A percentile compares a stretch with the other conserved stretches of the same genome.
These are phyloP conservation scores for Neodon shergylaensis DNA, from an alignment of 2,113 vertebrate genomes.

Conservation along the genomic window DNA sequence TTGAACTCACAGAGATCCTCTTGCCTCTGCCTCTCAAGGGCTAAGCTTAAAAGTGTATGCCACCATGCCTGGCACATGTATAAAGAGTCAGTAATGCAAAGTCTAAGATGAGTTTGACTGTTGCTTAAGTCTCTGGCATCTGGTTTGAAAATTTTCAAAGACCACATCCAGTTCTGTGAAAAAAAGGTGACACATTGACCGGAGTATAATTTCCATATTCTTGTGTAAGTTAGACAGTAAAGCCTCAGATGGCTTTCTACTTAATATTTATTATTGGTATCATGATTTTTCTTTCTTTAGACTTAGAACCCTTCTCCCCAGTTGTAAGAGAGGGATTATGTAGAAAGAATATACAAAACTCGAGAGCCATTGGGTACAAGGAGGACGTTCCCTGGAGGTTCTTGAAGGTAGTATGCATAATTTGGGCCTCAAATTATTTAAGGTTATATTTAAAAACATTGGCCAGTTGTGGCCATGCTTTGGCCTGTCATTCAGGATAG, in stretches of 20 bases:
- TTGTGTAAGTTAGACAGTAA: not conserved
- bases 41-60: not conserved
- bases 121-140: conserved; percentile 29
- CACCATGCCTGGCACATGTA: not conserved
- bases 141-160: conserved; percentile 32
- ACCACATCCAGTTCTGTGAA: conserved; percentile 19
- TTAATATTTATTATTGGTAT: conserved; percentile 44
- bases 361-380: not conserved
- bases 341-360: not conserved
- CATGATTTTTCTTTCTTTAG: conserved; percentile 14
- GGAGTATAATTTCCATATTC: conserved; percentile 44
- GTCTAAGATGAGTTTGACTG: conserved; percentile 34
- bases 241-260: conserved; percentile 45
- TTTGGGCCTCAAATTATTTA: conserved; percentile 51
- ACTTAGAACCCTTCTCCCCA: not conserved
- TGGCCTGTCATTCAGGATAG: not conserved
- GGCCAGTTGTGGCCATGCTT: not conserved
- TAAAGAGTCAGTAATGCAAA: conserved; percentile 37
- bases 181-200: not conserved
- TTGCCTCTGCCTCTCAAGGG: not conserved
- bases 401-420: not conserved
- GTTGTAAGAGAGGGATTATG: not conserved
- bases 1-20: not conserved
- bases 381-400: not conserved
- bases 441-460: conserved; percentile 1